A percentile compares a stretch with the other conserved stretches of the same genome.
These are phyloP conservation scores for Rousettus leschenaultii DNA, from an alignment of 2,113 vertebrate genomes.

Conservation along the genomic window DNA sequence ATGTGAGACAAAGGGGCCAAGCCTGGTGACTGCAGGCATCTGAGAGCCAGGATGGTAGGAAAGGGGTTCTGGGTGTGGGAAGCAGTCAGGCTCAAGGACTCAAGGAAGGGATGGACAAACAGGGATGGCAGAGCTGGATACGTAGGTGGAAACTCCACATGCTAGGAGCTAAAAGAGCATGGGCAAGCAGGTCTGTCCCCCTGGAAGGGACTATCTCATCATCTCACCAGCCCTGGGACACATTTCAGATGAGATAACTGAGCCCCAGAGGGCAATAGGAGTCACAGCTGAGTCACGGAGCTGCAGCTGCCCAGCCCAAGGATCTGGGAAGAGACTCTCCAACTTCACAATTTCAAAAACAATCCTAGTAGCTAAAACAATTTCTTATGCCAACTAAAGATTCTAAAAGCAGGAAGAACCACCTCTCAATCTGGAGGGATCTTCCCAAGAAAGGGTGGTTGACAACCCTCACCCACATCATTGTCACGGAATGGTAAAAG, in stretches of 20 bases:
- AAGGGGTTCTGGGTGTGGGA: neutral
- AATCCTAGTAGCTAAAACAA: neutral
- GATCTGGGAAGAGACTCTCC: neutral
- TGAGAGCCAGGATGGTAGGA: neutral
- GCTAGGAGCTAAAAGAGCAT: neutral
- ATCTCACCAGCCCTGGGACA: neutral
- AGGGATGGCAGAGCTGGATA: neutral
- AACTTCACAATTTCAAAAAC: neutral
- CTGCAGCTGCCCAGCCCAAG: neutral
- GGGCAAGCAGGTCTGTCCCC: neutral
- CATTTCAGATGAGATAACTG: constrained; percentile 27
- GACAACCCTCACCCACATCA: neutral
- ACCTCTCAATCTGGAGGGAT: neutral
- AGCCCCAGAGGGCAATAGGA: constrained; percentile 20
- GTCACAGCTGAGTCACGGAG: constrained; percentile 44
- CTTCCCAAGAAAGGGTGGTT: neutral
- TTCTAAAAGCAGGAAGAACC: neutral
- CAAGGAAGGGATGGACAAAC: neutral
- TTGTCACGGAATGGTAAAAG: neutral
- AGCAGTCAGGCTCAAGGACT: neutral
- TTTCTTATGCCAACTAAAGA: neutral
- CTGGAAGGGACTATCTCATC: neutral
- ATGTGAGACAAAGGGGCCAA: neutral
- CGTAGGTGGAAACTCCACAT: neutral
- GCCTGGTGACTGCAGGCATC: neutral